These are phyloP conservation scores for Lycaon pictus DNA, from an alignment of 2,113 vertebrate genomes.

Conservation along the genomic window DNA sequence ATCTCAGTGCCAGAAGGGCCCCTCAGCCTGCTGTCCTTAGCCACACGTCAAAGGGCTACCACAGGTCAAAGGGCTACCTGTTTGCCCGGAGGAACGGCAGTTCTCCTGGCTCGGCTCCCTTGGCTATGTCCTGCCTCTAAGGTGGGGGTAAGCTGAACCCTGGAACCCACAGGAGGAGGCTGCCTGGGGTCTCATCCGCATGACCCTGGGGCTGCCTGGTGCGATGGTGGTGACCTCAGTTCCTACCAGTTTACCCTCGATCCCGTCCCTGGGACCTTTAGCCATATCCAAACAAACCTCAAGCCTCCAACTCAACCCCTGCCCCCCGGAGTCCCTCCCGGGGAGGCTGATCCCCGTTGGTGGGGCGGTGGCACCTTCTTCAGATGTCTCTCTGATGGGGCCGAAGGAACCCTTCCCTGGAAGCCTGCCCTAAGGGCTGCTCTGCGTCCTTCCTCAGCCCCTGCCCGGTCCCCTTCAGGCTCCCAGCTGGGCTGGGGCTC, in stretches of 20 bases:
- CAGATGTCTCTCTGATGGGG: neutral
- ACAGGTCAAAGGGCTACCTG: neutral
- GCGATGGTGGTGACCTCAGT: neutral
- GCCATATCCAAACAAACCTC: neutral
- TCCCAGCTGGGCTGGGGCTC: neutral
- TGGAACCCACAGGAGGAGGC: neutral
- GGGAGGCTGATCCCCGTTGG: neutral
- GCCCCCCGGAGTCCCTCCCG: neutral
- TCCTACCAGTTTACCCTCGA: neutral
- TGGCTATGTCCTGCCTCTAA: neutral
- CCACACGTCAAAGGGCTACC: neutral
- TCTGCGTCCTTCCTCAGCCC: neutral
- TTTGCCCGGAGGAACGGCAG: accelerated
- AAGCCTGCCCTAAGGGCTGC: neutral
- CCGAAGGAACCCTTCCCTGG: neutral
- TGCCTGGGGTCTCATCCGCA: neutral
- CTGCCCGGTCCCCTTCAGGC: no score
- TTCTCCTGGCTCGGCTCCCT: neutral
- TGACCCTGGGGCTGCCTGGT: neutral
- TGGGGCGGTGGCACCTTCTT: neutral
- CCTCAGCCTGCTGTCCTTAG: neutral
- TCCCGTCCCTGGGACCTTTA: neutral
- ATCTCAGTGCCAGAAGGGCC: neutral
- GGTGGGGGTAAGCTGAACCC: neutral
- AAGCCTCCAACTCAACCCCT: neutral